phyloP scores from a whole-genome alignment of 2,113 vertebrate species.

The Tachuris rubrigastra region DNA sequence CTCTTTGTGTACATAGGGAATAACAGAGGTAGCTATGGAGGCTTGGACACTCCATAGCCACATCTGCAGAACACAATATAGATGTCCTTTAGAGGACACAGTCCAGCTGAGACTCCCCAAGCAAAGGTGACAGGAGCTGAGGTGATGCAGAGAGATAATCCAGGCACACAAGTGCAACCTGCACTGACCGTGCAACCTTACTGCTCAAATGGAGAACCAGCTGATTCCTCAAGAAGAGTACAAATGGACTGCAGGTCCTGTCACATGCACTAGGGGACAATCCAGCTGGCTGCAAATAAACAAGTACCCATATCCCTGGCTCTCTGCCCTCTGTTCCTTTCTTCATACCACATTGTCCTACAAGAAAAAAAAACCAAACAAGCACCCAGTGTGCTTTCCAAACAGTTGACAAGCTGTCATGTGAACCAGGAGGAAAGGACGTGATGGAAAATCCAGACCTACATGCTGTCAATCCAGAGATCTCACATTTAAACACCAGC shows the following conservation, averaged over 20 bases:
- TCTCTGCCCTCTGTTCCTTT: neutral
- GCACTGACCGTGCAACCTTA: fast-evolving
- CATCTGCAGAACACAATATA: neutral
- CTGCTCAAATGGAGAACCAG: neutral
- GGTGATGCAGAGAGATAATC: neutral
- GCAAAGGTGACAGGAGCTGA: neutral
- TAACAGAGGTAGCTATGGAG: neutral
- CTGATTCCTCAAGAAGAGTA: neutral
- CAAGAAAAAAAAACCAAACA: neutral
- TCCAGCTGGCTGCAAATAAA: neutral
- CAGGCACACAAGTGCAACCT: neutral
- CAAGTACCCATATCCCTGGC: neutral
- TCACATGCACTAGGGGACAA: neutral
- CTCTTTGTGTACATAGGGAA: neutral
- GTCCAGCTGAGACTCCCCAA: neutral
- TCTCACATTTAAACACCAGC: neutral
- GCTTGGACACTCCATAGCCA: neutral
- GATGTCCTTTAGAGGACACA: neutral
- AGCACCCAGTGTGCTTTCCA: neutral
- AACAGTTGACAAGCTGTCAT: neutral
- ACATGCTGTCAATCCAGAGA: neutral
- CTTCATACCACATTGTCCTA: neutral
- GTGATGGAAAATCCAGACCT: neutral
- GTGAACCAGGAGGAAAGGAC: neutral
- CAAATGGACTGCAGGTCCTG: neutral